Evolutionary conservation across 2,888 invertebrate genomes (phyloP).

Genomic region (Tinea trinotella): DNA sequence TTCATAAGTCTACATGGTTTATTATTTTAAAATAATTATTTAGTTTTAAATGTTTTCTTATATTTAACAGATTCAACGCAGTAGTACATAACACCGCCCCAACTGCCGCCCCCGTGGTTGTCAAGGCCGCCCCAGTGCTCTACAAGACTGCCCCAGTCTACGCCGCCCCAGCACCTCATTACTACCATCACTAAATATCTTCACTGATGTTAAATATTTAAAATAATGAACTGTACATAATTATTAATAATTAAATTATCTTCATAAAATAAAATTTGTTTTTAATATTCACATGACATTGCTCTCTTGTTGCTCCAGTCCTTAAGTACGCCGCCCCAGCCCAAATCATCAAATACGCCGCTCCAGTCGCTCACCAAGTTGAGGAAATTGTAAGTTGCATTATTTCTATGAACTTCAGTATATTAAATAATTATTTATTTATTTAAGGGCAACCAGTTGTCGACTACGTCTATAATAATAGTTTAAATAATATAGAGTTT

Average conservation of each 20-base stretch:
- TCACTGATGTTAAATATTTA: no score
- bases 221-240: not conserved
- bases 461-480: no score
- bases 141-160: slow-evolving; percentile 28
- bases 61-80: slow-evolving; percentile 37
- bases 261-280: not conserved
- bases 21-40: not conserved
- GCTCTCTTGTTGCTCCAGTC: no score
- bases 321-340: slow-evolving; percentile 31
- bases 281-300: slow-evolving; percentile 21
- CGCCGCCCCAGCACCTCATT: slow-evolving; percentile 29
- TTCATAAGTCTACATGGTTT: not conserved
- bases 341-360: slow-evolving; percentile 30
- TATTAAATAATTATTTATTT: no score
- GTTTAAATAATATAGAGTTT: no score
- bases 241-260: not conserved
- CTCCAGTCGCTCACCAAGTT: slow-evolving; percentile 23
- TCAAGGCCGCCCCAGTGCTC: slow-evolving; percentile 41
- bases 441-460: no score
- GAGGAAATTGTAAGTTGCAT: slow-evolving; percentile 22
- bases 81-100: slow-evolving; percentile 49
- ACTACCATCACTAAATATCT: slow-evolving; percentile 32
- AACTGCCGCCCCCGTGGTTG: slow-evolving; percentile 37
- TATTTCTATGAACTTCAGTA: no score
- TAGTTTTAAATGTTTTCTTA: not conserved